Percentiles rank a stretch among this genome's conserved stretches.
phyloP scores from a whole-genome alignment of 2,888 invertebrate genomes.

The Morpho achilles region DNA sequence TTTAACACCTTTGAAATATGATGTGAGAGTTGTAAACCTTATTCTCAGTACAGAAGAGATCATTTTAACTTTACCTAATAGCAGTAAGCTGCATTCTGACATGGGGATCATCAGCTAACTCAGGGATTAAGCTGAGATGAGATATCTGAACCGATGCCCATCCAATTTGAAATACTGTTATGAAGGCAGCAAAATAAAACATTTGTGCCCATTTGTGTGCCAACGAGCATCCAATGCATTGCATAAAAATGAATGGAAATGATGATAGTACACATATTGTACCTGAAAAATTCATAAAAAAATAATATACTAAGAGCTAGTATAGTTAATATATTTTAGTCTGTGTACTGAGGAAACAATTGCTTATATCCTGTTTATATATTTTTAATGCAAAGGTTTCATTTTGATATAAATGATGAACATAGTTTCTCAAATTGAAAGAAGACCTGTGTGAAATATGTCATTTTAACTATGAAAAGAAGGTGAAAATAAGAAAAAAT shows the following conservation, averaged over 20 bases:
- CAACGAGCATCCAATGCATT: conserved; percentile 83
- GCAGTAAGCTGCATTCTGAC: conserved; percentile 88
- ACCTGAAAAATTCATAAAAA: conserved; percentile 69
- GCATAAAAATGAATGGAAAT: conserved; percentile 93
- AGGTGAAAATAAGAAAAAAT: too few species aligned
- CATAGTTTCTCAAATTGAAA: too few species aligned
- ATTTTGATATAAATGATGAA: background rate
- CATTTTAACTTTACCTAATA: conserved; percentile 75
- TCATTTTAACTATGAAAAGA: too few species aligned
- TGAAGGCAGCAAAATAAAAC: conserved; percentile 87
- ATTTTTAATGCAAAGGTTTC: background rate
- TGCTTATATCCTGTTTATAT: too few species aligned
- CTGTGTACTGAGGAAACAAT: too few species aligned
- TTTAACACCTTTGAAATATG: too few species aligned
- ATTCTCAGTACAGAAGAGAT: too few species aligned
- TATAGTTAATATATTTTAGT: too few species aligned
- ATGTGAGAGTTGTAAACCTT: too few species aligned
- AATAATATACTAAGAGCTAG: too few species aligned
- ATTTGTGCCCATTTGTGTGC: conserved; percentile 84
- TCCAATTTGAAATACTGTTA: conserved; percentile 93
- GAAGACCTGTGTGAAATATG: background rate
- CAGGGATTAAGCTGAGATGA: conserved; percentile 92
- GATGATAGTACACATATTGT: conserved; percentile 86
- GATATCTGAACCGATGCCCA: conserved; percentile 96
- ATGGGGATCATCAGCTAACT: conserved; percentile 85